Evolutionary conservation across 2,888 invertebrate genomes (phyloP).

Genomic region (Palloptera scutellata): DNA sequence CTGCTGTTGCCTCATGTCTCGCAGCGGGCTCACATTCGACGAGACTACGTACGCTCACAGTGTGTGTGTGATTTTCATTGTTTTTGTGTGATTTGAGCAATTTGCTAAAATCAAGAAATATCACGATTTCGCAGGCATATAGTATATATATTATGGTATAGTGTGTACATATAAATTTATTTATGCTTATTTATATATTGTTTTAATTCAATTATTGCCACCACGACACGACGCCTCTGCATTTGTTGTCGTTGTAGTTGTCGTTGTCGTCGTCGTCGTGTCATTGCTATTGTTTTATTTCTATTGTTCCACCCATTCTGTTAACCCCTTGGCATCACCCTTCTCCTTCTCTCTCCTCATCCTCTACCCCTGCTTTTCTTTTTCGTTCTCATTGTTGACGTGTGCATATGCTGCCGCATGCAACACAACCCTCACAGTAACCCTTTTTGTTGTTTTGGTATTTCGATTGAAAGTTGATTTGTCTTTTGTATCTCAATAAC

Average conservation of each 20-base stretch:
- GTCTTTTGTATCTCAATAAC: too few relatives aligned
- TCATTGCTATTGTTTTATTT: conserved; percentile 34
- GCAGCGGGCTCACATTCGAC: conserved; percentile 6
- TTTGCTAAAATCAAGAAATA: conserved; percentile 26
- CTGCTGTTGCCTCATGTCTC: background rate
- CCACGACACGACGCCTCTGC: background rate
- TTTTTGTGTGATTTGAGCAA: conserved; percentile 7
- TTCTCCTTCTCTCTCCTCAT: too few relatives aligned
- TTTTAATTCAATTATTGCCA: conserved; percentile 15
- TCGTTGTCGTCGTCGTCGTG: conserved; percentile 30
- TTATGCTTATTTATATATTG: conserved; percentile 19
- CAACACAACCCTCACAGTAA: background rate
- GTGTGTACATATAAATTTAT: background rate
- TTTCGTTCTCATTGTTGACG: too few relatives aligned
- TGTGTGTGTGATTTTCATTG: conserved; percentile 15
- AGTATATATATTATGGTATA: background rate
- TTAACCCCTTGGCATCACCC: too few relatives aligned
- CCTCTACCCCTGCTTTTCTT: too few relatives aligned
- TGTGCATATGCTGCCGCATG: too few relatives aligned
- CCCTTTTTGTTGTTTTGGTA: background rate
- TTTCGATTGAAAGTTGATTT: background rate
- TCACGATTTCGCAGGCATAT: conserved; percentile 21
- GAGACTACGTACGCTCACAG: conserved; percentile 2
- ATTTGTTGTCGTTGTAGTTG: conserved; percentile 11
- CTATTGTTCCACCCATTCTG: too few relatives aligned